Evolutionary conservation across 2,888 invertebrate genomes (phyloP).

Genomic region (Drosophila ezoana): DNA sequence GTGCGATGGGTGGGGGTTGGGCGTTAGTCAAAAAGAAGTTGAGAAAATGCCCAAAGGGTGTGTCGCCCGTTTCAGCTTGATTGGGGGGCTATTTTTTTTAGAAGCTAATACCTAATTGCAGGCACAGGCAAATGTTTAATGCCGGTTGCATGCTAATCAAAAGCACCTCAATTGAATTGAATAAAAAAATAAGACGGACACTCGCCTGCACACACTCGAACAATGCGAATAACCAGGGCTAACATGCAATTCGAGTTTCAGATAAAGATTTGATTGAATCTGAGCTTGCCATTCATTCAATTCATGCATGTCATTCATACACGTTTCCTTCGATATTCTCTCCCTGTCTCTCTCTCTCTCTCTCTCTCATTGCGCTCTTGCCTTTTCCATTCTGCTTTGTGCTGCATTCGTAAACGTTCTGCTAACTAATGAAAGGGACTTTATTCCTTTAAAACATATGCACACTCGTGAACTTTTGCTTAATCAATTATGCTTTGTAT

Average conservation of each 20-base stretch:
- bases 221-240: background rate
- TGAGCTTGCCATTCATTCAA: too few relatives aligned
- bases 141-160: slow-evolving; percentile 21
- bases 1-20: background rate
- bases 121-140: slow-evolving; percentile 32
- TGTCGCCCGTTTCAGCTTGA: background rate
- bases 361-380: too few relatives aligned
- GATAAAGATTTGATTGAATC: background rate
- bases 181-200: background rate
- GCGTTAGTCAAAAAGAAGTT: background rate
- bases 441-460: too few relatives aligned
- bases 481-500: background rate
- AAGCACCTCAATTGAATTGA: slow-evolving; percentile 34
- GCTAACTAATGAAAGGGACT: too few relatives aligned
- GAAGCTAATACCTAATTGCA: slow-evolving; percentile 40
- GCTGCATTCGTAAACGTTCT: too few relatives aligned
- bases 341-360: background rate
- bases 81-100: background rate
- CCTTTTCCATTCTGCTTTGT: background rate
- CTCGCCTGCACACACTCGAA: slow-evolving; percentile 22
- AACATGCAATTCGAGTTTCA: background rate
- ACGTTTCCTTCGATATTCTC: too few relatives aligned
- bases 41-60: slow-evolving; percentile 9
- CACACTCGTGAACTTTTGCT: too few relatives aligned
- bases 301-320: too few relatives aligned